Evolutionary conservation across 2,113 vertebrate genomes (phyloP).

Genomic region (Isurus oxyrinchus): DNA sequence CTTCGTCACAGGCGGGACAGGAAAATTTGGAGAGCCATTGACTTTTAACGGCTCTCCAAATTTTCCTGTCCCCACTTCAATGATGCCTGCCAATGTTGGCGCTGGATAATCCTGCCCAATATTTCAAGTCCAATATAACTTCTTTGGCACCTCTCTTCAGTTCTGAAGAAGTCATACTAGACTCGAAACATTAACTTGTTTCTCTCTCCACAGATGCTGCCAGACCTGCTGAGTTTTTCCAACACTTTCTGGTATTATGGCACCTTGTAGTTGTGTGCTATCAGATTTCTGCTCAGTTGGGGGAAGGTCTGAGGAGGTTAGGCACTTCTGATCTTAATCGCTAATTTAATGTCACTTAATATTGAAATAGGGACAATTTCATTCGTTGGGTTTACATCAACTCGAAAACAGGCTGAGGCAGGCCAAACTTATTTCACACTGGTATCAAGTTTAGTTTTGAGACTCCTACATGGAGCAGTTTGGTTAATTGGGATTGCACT

Average conservation of each 20-base stretch:
- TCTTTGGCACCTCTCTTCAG: too few species aligned
- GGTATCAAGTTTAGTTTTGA: not conserved
- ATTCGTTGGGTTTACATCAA: not conserved
- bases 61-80: too few species aligned
- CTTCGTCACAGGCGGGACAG: too few species aligned
- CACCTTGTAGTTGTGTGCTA: not conserved
- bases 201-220: too few species aligned
- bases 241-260: not conserved
- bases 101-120: too few species aligned
- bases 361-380: not conserved
- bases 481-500: not conserved
- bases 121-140: too few species aligned
- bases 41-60: too few species aligned
- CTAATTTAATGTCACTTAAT: not conserved
- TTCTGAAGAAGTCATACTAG: too few species aligned
- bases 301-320: not conserved
- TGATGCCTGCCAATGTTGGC: too few species aligned
- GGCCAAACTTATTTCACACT: not conserved
- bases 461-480: not conserved
- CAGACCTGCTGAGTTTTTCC: too few species aligned
- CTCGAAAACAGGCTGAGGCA: not conserved
- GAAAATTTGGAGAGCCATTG: too few species aligned
- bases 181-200: too few species aligned
- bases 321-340: not conserved
- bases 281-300: not conserved